These are phyloP conservation scores for Rutpela maculata DNA, from an alignment of 2,888 invertebrate genomes.

Conservation along the genomic window DNA sequence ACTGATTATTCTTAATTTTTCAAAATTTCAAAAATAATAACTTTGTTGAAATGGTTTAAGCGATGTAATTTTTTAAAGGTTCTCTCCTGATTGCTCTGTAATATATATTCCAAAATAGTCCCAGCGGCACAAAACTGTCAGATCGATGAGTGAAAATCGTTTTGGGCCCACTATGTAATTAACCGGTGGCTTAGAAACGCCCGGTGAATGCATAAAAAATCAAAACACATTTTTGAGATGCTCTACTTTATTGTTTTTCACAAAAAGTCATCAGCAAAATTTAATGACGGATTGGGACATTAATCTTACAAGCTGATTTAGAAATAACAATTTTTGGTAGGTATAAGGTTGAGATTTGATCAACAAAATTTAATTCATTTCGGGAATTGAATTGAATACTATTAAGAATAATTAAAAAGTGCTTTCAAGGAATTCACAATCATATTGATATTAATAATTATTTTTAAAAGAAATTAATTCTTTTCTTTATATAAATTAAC, in stretches of 20 bases:
- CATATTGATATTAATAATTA: no score
- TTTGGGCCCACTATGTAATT: conserved; percentile 68
- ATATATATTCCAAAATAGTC: conserved; percentile 61
- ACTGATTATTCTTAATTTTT: conserved; percentile 37
- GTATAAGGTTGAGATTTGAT: not conserved
- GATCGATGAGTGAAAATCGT: conserved; percentile 66
- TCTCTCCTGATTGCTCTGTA: conserved; percentile 37
- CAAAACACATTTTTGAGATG: conserved; percentile 47
- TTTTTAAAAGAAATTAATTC: no score
- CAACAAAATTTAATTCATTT: not conserved
- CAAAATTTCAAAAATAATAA: conserved; percentile 38
- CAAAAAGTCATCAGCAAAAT: conserved; percentile 43
- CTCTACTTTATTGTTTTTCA: conserved; percentile 33
- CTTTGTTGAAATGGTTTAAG: conserved; percentile 36
- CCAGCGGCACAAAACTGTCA: conserved; percentile 65
- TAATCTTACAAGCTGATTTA: conserved; percentile 36
- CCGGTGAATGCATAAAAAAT: conserved; percentile 59
- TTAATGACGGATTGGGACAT: conserved; percentile 43
- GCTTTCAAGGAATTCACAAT: no score
- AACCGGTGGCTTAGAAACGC: conserved; percentile 69
- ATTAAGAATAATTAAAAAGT: no score
- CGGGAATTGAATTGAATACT: no score
- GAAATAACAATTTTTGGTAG: conserved; percentile 8
- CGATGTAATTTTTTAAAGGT: conserved; percentile 37
- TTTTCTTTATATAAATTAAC: no score